Conservation (phyloP, 2,797 vertebrate species). For the Etheostoma perlongum region DNA sequence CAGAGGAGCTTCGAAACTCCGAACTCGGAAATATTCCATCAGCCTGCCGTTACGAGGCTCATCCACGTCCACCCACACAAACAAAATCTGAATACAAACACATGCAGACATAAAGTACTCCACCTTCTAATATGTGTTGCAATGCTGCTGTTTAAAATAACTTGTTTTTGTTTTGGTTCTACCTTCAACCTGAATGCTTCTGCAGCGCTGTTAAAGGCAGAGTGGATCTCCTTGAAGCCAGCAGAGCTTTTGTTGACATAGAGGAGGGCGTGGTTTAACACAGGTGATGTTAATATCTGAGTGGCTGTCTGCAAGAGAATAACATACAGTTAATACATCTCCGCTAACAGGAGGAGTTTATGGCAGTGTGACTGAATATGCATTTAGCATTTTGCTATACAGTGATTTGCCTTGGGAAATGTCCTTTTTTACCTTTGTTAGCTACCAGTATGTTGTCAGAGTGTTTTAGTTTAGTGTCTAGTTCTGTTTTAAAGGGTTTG, state of each 20-base stretch:
- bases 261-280: conserved; percentile 91
- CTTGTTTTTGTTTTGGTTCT: neutral
- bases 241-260: conserved; percentile 86
- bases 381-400: neutral
- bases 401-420: neutral
- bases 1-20: conserved; percentile 84
- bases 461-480: neutral
- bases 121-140: neutral
- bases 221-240: conserved; percentile 75
- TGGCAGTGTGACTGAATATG: neutral
- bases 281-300: conserved; percentile 88
- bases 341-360: neutral
- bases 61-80: conserved; percentile 87
- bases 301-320: conserved; percentile 83
- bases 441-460: neutral
- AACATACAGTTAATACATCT: neutral
- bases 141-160: neutral
- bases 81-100: conserved; percentile 85
- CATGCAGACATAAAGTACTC: neutral
- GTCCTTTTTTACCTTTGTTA: neutral
- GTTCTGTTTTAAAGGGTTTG: neutral
- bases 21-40: conserved; percentile 91
- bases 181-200: conserved; percentile 90
- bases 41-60: conserved; percentile 89
- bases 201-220: conserved; percentile 83